Conservation (phyloP, 2,113 vertebrate genomes). For the Neolamprologus fasciatus region DNA sequence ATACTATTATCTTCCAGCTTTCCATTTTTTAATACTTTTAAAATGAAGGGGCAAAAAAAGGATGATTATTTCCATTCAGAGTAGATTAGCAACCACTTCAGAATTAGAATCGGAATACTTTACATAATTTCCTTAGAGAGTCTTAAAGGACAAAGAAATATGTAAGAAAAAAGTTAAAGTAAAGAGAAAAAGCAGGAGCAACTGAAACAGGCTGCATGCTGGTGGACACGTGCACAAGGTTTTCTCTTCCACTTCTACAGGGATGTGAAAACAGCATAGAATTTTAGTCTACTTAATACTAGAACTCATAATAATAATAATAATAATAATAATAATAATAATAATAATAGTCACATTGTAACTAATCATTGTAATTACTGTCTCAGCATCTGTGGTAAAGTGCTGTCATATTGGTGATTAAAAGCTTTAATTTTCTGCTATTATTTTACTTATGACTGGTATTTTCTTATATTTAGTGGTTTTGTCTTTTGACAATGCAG, state of each 20-base stretch:
- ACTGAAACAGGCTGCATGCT: not conserved
- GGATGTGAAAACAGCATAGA: not conserved
- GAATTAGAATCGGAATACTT: not conserved
- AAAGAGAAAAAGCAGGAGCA: not conserved
- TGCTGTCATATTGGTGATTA: not conserved
- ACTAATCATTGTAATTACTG: not conserved
- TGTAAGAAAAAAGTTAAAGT: not conserved
- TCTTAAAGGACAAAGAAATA: not conserved
- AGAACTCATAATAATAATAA: not conserved
- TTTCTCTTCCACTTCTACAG: not conserved
- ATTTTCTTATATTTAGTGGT: not conserved
- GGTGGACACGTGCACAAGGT: not conserved
- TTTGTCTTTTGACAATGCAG: not conserved
- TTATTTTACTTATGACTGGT: not conserved
- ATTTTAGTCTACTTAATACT: not conserved
- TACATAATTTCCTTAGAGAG: not conserved
- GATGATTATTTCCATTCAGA: not conserved
- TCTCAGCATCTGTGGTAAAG: not conserved
- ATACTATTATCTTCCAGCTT: not conserved
- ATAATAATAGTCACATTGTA: not conserved
- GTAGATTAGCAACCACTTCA: not conserved
- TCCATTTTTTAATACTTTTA: not conserved
- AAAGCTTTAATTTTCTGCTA: not conserved
- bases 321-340: fast-evolving
- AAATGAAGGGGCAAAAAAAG: not conserved